phyloP scores from a whole-genome alignment of 1,140 invertebrate species.

The Adoxophyes honmai region DNA sequence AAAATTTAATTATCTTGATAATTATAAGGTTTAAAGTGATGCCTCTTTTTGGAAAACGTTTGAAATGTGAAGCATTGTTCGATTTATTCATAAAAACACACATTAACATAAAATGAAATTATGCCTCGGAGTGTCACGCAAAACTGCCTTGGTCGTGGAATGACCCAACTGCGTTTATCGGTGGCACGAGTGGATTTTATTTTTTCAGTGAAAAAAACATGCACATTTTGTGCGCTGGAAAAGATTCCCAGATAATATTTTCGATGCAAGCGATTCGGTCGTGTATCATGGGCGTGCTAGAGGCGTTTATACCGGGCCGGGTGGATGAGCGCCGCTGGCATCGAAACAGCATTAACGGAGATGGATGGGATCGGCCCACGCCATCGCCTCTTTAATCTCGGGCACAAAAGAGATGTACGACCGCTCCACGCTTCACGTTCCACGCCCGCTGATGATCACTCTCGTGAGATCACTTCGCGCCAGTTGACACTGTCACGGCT shows the following conservation, averaged over 20 bases:
- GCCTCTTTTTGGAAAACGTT: no score
- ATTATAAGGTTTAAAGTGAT: no score
- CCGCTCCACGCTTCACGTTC: conserved; percentile 18
- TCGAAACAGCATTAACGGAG: conserved; percentile 60
- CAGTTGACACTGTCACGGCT: background rate
- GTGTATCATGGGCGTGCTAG: conserved; percentile 21
- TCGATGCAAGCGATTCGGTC: conserved; percentile 17
- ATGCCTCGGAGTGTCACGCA: no score
- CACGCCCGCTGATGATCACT: conserved; percentile 17
- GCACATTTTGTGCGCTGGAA: background rate
- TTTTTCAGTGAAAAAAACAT: background rate
- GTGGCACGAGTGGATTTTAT: background rate
- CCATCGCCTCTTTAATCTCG: conserved; percentile 61
- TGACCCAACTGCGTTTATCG: background rate
- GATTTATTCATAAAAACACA: no score
- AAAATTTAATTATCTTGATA: no score
- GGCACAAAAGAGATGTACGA: conserved; percentile 54
- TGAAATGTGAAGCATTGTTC: no score
- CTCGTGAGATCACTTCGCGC: conserved; percentile 8
- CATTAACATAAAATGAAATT: no score
- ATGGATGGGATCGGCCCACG: conserved; percentile 48
- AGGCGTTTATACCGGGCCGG: conserved; percentile 13
- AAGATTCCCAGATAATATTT: conserved; percentile 9
- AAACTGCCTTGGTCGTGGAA: no score
- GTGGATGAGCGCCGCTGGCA: conserved; percentile 24